Conservation (phyloP, 2,888 invertebrate genomes). For the Petrophora chlorosata region DNA sequence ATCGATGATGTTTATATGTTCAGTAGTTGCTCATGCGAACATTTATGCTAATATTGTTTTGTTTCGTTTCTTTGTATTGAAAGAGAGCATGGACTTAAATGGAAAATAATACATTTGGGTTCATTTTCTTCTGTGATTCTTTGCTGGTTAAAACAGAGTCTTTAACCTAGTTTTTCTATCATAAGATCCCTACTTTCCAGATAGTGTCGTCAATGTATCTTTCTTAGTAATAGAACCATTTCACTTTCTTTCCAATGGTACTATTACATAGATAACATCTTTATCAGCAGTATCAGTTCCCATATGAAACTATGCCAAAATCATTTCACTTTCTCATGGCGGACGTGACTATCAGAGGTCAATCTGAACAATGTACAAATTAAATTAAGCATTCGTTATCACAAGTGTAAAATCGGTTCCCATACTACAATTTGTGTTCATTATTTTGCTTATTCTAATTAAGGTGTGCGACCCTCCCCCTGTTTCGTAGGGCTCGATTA, state of each 20-base stretch:
- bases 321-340: slow-evolving; percentile 7
- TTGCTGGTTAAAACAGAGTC: not conserved
- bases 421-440: slow-evolving; percentile 63
- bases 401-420: slow-evolving; percentile 64
- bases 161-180: not conserved
- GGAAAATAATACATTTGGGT: slow-evolving; percentile 5
- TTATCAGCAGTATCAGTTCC: slow-evolving; percentile 9
- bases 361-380: slow-evolving; percentile 21
- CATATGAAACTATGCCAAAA: slow-evolving; percentile 13
- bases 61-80: slow-evolving; percentile 21
- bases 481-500: slow-evolving; percentile 46
- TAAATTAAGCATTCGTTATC: slow-evolving; percentile 35
- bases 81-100: slow-evolving; percentile 8
- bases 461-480: slow-evolving; percentile 61
- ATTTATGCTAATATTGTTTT: slow-evolving; percentile 30
- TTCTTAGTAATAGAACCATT: not conserved
- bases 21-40: slow-evolving; percentile 24
- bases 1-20: slow-evolving; percentile 25
- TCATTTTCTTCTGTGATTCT: slow-evolving; percentile 2
- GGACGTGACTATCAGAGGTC: slow-evolving; percentile 9
- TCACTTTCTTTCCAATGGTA: slow-evolving; percentile 2
- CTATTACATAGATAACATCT: not conserved
- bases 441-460: slow-evolving; percentile 77
- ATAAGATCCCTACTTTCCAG: slow-evolving; percentile 1
- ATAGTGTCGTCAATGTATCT: slow-evolving; percentile 5